phyloP scores from a whole-genome alignment of 2,888 invertebrate genomes.

The Proisotoma minuta region DNA sequence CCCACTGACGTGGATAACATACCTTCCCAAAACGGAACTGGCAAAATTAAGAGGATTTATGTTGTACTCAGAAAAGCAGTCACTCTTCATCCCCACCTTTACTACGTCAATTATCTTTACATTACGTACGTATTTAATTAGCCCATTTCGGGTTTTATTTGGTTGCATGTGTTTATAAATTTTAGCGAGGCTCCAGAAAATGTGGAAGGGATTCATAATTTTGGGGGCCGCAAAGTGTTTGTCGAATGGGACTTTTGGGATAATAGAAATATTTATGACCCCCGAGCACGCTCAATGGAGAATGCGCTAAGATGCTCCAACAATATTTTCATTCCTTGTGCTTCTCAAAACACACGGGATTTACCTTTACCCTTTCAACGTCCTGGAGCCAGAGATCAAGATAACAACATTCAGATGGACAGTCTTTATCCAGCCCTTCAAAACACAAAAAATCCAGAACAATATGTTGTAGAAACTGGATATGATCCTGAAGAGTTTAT shows the following conservation, averaged over 20 bases:
- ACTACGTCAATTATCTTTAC: conserved; percentile 14
- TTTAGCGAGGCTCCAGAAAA: neutral
- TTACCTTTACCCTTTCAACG: conserved; percentile 2
- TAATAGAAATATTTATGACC: neutral
- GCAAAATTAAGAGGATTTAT: conserved; percentile 6
- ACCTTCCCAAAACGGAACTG: neutral
- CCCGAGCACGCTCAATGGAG: neutral
- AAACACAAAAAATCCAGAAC: neutral
- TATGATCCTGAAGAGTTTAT: conserved; percentile 1
- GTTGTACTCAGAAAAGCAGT: conserved; percentile 10
- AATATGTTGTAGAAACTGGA: neutral
- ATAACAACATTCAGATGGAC: neutral
- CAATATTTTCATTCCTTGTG: conserved; percentile 16
- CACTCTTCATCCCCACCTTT: neutral
- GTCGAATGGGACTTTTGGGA: conserved; percentile 22
- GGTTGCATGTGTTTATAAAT: neutral
- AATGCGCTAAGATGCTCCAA: neutral
- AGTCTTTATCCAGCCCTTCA: neutral
- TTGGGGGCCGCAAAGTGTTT: conserved; percentile 7
- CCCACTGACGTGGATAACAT: conserved; percentile 1
- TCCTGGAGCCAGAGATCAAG: neutral
- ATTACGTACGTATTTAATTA: conserved; percentile 1
- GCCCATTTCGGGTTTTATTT: neutral
- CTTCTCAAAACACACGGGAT: conserved; percentile 13
- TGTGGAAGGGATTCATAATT: conserved; percentile 7